Base-by-base conservation (phyloP, 2,113 vertebrate species). In the Oreochromis tanganicae region DNA sequence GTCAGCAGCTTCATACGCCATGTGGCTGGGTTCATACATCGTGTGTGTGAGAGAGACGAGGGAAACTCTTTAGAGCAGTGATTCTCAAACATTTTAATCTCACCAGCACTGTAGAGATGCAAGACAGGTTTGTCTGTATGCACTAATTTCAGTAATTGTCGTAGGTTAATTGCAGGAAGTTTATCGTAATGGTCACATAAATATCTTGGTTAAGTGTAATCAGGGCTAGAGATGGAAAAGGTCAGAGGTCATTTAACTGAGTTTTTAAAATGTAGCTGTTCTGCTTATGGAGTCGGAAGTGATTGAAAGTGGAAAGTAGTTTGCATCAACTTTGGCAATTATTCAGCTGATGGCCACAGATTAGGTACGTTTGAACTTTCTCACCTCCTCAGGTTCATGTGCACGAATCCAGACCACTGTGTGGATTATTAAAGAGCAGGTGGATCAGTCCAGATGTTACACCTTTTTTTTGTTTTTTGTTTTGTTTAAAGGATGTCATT, bases 141-240 rank as follows among this genome's bases (percentile, higher is more conserved):
- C 11, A 24, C 5, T 6, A 5, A 27, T 4, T 0, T 71, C 66
- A 46, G 11, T 71, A 43, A 0, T 16, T 0, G 21, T 73, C 12
- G 0, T 16, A 41, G 21, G 12, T 71, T 43, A 73, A 73, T 73
- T 3, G 5, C 13, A 0, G 13, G 8, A 38, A 46, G 12, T 73
- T 63, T 63, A 0, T 63, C 0, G 9, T 19, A 63, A 63, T 36
- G 16, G 16, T 63, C 29, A 63, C 16, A 1, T 36, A 63, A 11
- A 63, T 0, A 63, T 63, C 59, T 63, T 2, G 0, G 9, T 36
- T 63, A 63, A 63, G 0, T 4, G 1, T 12, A 2, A 16, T 1
- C 66, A 9, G 38, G n/a, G n/a, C n/a, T 13, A 71, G 12, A 71
- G 36, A 43, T 71, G 3, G 2, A 5, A 1, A 71, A 71, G n/a